Percentiles rank a stretch among this genome's conserved stretches.
phyloP scores from a whole-genome alignment of 2,888 invertebrate genomes.

The Athripsodes cinereus region DNA sequence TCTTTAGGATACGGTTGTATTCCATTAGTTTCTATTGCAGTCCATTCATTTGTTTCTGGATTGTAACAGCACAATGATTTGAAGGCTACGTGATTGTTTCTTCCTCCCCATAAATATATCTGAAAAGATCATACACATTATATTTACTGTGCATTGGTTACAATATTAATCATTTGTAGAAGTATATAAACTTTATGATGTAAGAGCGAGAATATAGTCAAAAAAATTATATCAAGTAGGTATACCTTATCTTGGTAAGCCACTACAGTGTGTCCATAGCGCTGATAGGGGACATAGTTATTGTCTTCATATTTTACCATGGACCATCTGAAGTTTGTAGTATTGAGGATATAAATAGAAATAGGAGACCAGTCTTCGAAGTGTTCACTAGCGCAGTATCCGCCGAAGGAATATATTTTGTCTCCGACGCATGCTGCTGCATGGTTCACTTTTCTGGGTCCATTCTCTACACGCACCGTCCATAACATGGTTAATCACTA shows the following conservation, averaged over 20 bases:
- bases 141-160: too few relatives aligned
- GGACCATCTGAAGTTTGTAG: constrained; percentile 59
- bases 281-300: constrained; percentile 65
- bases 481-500: constrained; percentile 57
- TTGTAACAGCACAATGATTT: constrained; percentile 78
- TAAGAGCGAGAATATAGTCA: too few relatives aligned
- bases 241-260: constrained; percentile 65
- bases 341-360: constrained; percentile 81
- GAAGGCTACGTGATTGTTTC: constrained; percentile 79
- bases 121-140: constrained; percentile 25
- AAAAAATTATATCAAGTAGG: too few relatives aligned
- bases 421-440: constrained; percentile 78
- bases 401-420: constrained; percentile 85
- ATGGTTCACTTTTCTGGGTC: constrained; percentile 88
- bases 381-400: constrained; percentile 82
- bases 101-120: constrained; percentile 88
- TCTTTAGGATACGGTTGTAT: constrained; percentile 75
- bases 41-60: constrained; percentile 64
- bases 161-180: too few relatives aligned
- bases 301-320: constrained; percentile 46
- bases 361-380: constrained; percentile 71
- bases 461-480: constrained; percentile 82
- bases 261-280: constrained; percentile 91
- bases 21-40: constrained; percentile 59
- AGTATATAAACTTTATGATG: too few relatives aligned